Percentiles rank a stretch among this genome's conserved stretches.
Conservation (phyloP, 2,113 vertebrate genomes). For the Dromaius novaehollandiae region DNA sequence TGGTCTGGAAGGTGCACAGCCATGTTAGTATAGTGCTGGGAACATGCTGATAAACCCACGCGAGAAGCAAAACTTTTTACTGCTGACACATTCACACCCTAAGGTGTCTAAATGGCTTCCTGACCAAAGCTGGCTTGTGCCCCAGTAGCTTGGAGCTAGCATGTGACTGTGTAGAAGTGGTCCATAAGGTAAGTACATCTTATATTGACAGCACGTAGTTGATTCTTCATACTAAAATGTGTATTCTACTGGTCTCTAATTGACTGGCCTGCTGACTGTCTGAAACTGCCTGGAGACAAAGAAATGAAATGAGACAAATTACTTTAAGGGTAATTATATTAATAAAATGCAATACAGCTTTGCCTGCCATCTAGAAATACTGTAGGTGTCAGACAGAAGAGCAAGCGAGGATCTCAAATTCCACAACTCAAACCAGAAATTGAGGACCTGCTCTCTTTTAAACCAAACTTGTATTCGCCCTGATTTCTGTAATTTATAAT, state of each 20-base stretch:
- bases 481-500: slow-evolving; percentile 34
- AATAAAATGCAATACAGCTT: not conserved
- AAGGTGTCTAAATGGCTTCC: not conserved
- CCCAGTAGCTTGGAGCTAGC: not conserved
- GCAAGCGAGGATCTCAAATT: not conserved
- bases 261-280: not conserved
- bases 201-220: not conserved
- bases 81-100: not conserved
- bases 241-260: not conserved
- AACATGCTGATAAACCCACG: not conserved
- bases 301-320: slow-evolving; percentile 28
- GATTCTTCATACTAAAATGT: not conserved
- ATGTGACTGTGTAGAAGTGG: not conserved
- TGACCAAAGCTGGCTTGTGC: not conserved
- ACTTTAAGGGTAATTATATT: slow-evolving; percentile 21
- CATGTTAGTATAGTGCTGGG: not conserved
- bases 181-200: not conserved
- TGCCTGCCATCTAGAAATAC: not conserved
- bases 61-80: not conserved
- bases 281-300: not conserved
- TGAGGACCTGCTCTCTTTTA: not conserved
- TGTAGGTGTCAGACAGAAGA: not conserved
- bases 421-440: slow-evolving; percentile 1
- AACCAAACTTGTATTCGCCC: slow-evolving; percentile 14
- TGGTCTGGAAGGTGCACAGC: not conserved